These are phyloP conservation scores for Eira barbara DNA, from an alignment of 2,113 vertebrate species.

Conservation along the genomic window DNA sequence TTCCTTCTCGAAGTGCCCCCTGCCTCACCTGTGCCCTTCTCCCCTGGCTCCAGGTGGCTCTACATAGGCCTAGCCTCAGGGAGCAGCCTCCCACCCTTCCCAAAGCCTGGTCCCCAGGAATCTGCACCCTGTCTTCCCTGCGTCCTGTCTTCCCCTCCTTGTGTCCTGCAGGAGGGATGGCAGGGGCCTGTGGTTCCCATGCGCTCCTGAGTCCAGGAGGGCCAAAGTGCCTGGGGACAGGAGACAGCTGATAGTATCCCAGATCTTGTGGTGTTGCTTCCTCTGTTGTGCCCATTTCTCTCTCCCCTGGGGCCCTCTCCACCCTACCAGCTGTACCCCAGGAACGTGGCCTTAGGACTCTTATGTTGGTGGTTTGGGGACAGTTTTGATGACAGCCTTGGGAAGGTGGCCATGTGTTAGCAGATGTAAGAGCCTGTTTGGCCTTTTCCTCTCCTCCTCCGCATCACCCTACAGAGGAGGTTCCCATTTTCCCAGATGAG, in stretches of 20 bases:
- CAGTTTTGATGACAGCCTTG: not conserved
- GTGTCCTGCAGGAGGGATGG: too few relatives aligned
- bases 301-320: not conserved
- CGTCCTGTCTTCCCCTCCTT: not conserved
- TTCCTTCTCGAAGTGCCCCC: not conserved
- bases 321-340: fast-evolving
- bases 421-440: not conserved
- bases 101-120: not conserved
- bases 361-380: not conserved
- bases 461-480: not conserved
- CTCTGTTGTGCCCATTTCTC: not conserved
- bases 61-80: not conserved
- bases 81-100: not conserved
- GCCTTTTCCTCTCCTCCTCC: not conserved
- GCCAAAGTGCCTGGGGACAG: too few relatives aligned
- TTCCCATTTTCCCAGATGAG: not conserved
- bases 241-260: not conserved
- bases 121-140: not conserved
- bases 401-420: not conserved
- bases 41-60: not conserved
- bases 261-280: not conserved
- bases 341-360: not conserved
- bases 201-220: fast-evolving
- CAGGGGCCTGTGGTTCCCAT: fast-evolving
- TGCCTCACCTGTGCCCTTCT: not conserved